These are phyloP conservation scores for Andrena trimmerana DNA, from an alignment of 2,888 invertebrate species.

Conservation along the genomic window DNA sequence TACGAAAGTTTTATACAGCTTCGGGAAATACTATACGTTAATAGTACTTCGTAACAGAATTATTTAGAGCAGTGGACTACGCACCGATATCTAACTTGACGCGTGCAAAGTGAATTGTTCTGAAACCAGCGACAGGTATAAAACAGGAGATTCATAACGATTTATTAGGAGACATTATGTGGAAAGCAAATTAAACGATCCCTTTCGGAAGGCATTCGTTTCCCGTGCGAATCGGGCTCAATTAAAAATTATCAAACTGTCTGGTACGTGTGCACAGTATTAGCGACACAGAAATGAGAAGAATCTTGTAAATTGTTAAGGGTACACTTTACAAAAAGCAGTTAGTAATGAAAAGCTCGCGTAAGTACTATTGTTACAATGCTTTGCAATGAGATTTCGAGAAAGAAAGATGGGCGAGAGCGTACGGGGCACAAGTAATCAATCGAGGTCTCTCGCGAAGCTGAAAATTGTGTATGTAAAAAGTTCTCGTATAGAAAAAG, in stretches of 20 bases:
- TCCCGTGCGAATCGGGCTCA: conserved; percentile 41
- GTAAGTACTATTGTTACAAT: conserved; percentile 50
- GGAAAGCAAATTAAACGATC: conserved; percentile 64
- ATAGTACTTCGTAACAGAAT: conserved; percentile 18
- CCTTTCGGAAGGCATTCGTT: conserved; percentile 32
- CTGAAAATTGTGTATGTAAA: conserved; percentile 42
- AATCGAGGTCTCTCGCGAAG: conserved; percentile 19
- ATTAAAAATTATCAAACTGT: conserved; percentile 28
- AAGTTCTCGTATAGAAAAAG: conserved; percentile 48
- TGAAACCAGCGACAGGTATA: conserved; percentile 2
- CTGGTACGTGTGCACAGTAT: conserved; percentile 17
- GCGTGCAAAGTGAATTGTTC: not conserved
- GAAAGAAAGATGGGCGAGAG: conserved; percentile 31
- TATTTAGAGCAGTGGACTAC: conserved; percentile 22
- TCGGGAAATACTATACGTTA: conserved; percentile 16
- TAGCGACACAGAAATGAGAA: conserved; percentile 11
- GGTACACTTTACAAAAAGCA: conserved; percentile 42
- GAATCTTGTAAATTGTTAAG: conserved; percentile 14
- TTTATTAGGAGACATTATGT: conserved; percentile 51
- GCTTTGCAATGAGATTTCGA: conserved; percentile 32
- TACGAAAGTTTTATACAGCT: conserved; percentile 24
- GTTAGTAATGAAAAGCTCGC: conserved; percentile 52
- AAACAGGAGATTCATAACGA: conserved; percentile 5
- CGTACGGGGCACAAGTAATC: conserved; percentile 36
- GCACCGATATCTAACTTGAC: conserved; percentile 10